Base-by-base conservation (phyloP, 2,113 vertebrate genomes). In the Cheirogaleus medius region DNA sequence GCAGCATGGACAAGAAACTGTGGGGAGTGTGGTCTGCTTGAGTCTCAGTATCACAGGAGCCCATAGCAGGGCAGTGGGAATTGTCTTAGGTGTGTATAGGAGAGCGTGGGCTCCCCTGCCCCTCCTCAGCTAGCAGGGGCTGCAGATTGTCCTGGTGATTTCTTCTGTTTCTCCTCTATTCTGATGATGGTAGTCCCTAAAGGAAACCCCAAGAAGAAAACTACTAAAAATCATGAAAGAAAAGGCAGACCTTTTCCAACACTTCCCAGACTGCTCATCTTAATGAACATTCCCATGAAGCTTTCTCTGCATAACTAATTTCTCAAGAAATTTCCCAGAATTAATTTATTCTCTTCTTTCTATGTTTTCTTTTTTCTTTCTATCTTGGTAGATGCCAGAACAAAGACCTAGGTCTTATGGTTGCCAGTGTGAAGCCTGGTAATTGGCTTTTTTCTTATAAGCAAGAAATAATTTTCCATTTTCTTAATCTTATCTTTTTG, bases 401-500 rank as follows among this genome's bases (percentile, higher is more conserved):
- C 15, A 93, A 93, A 76, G 58, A 68, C 17, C 12, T 77, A 44
- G 23, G 58, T 64, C 39, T 18, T 60, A 13, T 58, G 10, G 76
- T n/a, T 87, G 37, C 42, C 47, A 58, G 32, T 23, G 44, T n/a
- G 39, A 84, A 66, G 60, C 3, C 32, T n/a, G 69, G 8, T 86
- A 49, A 49, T 52, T 82, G 17, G 10, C n/a, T 78, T 90, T 90
- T 94, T 95, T 86, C 74, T 83, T 85, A 60, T 68, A 52, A 91
- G 23, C 44, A 89, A 64, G 49, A 82, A 92, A 82, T 68, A 74
- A 54, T 83, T 92, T 90, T 87, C 44, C 37, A 77, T 83, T 77
- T 92, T 82, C 39, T 77, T 90, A 58, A 90, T 83, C 32, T 82
- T 90, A 15, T 87, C 20, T 63, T 76, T 94, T 91, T 92, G 73